Conservation (phyloP, 1,140 invertebrate species). For the Pentalonia nigronervosa region DNA sequence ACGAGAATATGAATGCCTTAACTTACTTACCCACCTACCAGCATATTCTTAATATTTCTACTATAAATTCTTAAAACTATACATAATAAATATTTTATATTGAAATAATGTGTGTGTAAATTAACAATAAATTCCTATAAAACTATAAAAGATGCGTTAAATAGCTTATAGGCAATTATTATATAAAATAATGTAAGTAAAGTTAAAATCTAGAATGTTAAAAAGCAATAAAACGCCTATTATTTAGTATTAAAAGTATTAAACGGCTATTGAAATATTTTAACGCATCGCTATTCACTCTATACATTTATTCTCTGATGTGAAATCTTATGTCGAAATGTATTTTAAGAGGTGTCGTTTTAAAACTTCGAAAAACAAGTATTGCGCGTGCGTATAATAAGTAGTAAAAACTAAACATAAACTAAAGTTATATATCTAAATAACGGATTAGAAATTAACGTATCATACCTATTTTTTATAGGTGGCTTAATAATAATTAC, state of each 20-base stretch:
- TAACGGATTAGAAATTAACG: neutral
- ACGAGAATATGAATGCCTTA: neutral
- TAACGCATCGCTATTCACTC: neutral
- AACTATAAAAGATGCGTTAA: neutral
- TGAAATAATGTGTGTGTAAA: constrained; percentile 7
- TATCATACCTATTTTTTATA: neutral
- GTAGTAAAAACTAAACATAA: neutral
- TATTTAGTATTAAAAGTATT: constrained; percentile 17
- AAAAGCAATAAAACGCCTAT: constrained; percentile 7
- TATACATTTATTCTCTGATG: neutral
- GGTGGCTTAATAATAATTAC: constrained; percentile 17
- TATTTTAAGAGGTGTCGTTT: neutral
- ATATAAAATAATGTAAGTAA: neutral
- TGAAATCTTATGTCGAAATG: neutral
- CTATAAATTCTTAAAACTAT: neutral
- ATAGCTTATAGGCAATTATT: neutral
- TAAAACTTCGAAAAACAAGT: neutral
- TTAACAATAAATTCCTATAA: neutral
- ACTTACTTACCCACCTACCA: neutral
- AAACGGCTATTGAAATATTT: neutral
- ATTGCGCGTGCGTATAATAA: neutral
- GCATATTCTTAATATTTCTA: neutral
- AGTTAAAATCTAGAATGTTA: neutral
- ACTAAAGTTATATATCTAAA: neutral
- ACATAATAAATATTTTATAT: neutral